Conservation (phyloP, 2,888 invertebrate genomes). For the Carcina quercana region DNA sequence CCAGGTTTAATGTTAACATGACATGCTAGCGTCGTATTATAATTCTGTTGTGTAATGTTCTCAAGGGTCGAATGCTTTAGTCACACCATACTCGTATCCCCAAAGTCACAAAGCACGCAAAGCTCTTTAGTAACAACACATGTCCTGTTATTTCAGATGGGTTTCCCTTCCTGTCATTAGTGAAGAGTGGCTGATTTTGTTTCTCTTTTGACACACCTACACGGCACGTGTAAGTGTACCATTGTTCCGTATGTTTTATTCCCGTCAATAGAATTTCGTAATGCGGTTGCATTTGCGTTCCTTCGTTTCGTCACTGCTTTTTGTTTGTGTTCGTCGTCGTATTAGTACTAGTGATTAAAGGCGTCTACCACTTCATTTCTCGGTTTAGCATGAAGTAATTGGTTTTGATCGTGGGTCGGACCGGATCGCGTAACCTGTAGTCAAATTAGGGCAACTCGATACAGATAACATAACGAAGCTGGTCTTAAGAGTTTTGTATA, state of each 20-base stretch:
- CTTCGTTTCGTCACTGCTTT: conserved; percentile 17
- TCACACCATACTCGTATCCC: conserved; percentile 25
- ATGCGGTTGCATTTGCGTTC: conserved; percentile 24
- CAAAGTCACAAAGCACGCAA: conserved; percentile 39
- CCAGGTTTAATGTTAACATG: conserved; percentile 32
- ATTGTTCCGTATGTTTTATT: conserved; percentile 34
- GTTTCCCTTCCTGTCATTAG: conserved; percentile 39
- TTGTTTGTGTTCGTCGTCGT: conserved; percentile 18
- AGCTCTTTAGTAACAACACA: conserved; percentile 35
- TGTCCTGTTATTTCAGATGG: conserved; percentile 45
- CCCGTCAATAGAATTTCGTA: conserved; percentile 24
- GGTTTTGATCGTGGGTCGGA: conserved; percentile 24
- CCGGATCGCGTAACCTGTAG: conserved; percentile 27
- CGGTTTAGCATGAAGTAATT: conserved; percentile 22
- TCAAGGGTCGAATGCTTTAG: conserved; percentile 25
- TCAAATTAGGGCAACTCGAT: conserved; percentile 31
- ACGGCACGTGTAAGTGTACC: conserved; percentile 25
- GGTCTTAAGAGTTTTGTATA: conserved; percentile 25
- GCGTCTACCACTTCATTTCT: conserved; percentile 14
- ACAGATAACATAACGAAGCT: conserved; percentile 29
- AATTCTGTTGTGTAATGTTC: conserved; percentile 19
- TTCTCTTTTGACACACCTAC: conserved; percentile 33
- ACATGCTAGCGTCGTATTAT: conserved; percentile 26
- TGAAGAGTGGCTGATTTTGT: conserved; percentile 28
- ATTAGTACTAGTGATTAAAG: too few species aligned